A percentile compares a stretch with the other conserved stretches of the same genome.
These are phyloP conservation scores for Tryphoninae sp. DNA, from an alignment of 2,888 invertebrate species.

Conservation along the genomic window DNA sequence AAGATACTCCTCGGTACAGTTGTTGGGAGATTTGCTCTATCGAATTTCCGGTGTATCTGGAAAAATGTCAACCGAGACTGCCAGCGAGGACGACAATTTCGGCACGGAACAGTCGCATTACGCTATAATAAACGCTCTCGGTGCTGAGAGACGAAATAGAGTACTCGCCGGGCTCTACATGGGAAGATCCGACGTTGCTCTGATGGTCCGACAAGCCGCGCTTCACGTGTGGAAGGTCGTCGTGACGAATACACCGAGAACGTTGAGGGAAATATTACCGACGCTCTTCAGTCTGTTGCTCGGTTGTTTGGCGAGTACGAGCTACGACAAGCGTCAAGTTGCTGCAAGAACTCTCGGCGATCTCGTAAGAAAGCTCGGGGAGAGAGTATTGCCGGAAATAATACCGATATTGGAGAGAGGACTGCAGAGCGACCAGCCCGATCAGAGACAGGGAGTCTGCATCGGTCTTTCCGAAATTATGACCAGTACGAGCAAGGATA, in stretches of 20 bases:
- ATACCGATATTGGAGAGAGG: constrained; percentile 98
- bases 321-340: constrained; percentile 97
- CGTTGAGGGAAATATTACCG: constrained; percentile 96
- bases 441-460: constrained; percentile 99
- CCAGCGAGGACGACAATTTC: constrained; percentile 99
- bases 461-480: constrained; percentile 99
- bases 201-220: constrained; percentile 98
- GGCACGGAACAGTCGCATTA: constrained; percentile 97
- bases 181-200: constrained; percentile 97
- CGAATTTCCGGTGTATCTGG: constrained; percentile 98
- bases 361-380: constrained; percentile 97
- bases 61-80: constrained; percentile 99
- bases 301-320: constrained; percentile 97
- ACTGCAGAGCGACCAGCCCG: constrained; percentile 93
- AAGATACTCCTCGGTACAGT: constrained; percentile 94
- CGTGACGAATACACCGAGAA: constrained; percentile 98
- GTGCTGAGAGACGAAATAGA: constrained; percentile 94
- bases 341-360: constrained; percentile 98
- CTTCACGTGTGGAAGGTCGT: constrained; percentile 99
- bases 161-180: constrained; percentile 98
- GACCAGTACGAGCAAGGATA: constrained; percentile 96
- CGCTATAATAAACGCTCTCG: constrained; percentile 94
- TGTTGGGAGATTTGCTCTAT: constrained; percentile 97
- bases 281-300: constrained; percentile 95
- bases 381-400: constrained; percentile 98